Conservation (phyloP, 2,888 invertebrate species). For the Diplolepis rosae region DNA sequence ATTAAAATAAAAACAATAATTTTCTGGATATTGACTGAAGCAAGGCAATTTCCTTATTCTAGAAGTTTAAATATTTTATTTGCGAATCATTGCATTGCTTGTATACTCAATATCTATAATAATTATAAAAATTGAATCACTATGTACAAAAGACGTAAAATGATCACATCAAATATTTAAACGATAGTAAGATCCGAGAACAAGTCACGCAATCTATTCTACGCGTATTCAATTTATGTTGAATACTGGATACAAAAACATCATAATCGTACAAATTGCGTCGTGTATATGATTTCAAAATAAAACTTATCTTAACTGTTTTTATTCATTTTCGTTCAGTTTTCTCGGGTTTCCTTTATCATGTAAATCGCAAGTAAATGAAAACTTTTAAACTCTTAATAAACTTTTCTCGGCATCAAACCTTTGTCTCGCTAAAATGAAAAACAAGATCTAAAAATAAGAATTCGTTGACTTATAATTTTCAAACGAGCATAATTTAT, state of each 20-base stretch:
- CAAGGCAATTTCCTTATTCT: neutral
- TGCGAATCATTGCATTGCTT: neutral
- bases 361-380: neutral
- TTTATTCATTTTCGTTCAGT: neutral
- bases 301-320: neutral
- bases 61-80: slow-evolving; percentile 19
- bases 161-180: slow-evolving; percentile 26
- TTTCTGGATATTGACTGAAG: neutral
- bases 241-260: neutral
- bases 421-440: neutral
- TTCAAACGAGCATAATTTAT: slow-evolving; percentile 3
- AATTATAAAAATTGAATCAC: slow-evolving; percentile 23
- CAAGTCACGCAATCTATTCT: neutral
- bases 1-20: slow-evolving; percentile 17
- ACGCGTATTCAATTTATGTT: slow-evolving; percentile 10
- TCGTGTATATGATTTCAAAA: neutral
- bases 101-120: slow-evolving; percentile 23
- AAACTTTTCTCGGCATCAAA: slow-evolving; percentile 18
- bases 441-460: neutral
- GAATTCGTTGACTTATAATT: neutral
- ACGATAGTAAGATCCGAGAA: slow-evolving; percentile 7
- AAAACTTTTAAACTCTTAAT: neutral
- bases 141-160: slow-evolving; percentile 26
- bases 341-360: neutral
- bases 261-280: slow-evolving; percentile 8